Conservation (phyloP, 1,140 invertebrate genomes). For the Cyclargus thomasi region DNA sequence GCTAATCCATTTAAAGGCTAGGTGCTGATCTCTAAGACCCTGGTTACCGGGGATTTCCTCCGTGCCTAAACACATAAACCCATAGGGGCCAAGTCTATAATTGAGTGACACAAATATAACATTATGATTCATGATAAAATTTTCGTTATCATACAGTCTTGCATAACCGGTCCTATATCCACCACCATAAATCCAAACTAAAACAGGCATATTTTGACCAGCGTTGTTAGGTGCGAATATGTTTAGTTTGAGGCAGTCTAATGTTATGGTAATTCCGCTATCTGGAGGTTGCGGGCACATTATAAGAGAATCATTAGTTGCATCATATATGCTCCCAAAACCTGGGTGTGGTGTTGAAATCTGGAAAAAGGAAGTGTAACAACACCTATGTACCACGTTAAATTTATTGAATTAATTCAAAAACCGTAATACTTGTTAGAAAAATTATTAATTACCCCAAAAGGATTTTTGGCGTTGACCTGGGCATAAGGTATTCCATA, state of each 20-base stretch:
- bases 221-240: conserved; percentile 42
- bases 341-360: neutral
- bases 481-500: conserved; percentile 7
- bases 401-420: too few relatives aligned
- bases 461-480: conserved; percentile 18
- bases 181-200: conserved; percentile 84
- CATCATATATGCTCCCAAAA: neutral
- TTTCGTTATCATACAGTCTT: conserved; percentile 58
- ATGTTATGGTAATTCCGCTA: neutral
- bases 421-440: too few relatives aligned
- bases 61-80: conserved; percentile 22
- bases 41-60: conserved; percentile 18
- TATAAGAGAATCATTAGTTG: neutral
- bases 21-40: conserved; percentile 14
- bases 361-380: neutral
- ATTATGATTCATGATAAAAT: conserved; percentile 73
- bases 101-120: conserved; percentile 72
- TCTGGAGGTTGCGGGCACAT: conserved; percentile 22
- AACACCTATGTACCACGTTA: too few relatives aligned
- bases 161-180: conserved; percentile 76
- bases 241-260: conserved; percentile 41
- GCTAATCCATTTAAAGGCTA: neutral
- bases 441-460: conserved; percentile 19
- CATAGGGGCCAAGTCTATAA: conserved; percentile 23
- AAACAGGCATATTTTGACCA: conserved; percentile 69